Evolutionary conservation across 2,113 vertebrate species (phyloP).

Genomic region (Albula glossodonta): DNA sequence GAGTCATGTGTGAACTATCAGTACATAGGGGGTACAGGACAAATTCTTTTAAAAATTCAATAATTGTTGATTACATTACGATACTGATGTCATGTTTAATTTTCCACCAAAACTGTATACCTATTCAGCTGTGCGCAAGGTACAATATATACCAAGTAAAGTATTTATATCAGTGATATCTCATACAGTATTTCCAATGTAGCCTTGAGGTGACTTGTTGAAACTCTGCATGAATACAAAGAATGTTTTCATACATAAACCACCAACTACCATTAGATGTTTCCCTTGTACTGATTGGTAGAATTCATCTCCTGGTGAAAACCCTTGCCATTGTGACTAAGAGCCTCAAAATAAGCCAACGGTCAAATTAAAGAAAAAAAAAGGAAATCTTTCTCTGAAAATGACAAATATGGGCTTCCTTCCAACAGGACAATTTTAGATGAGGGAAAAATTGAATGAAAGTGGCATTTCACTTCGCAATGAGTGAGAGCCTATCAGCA

Average conservation of each 20-base stretch:
- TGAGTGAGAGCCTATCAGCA: slow-evolving; percentile 23
- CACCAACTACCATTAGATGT: background rate
- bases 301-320: slow-evolving; percentile 15
- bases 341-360: background rate
- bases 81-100: too few relatives aligned
- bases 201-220: background rate
- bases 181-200: background rate
- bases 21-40: too few relatives aligned
- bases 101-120: too few relatives aligned
- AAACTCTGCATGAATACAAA: background rate
- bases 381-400: background rate
- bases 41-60: too few relatives aligned
- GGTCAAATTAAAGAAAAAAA: background rate
- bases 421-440: slow-evolving; percentile 12
- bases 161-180: background rate
- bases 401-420: slow-evolving; percentile 23
- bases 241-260: background rate
- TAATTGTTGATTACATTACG: too few relatives aligned
- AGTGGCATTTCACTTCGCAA: slow-evolving; percentile 28
- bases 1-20: too few relatives aligned
- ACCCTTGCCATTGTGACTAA: background rate
- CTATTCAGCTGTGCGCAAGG: too few relatives aligned
- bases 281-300: background rate
- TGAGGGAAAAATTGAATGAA: slow-evolving; percentile 25
- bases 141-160: too few relatives aligned